Conservation (phyloP, 1,140 invertebrate genomes). For the Semibalanus balanoides region DNA sequence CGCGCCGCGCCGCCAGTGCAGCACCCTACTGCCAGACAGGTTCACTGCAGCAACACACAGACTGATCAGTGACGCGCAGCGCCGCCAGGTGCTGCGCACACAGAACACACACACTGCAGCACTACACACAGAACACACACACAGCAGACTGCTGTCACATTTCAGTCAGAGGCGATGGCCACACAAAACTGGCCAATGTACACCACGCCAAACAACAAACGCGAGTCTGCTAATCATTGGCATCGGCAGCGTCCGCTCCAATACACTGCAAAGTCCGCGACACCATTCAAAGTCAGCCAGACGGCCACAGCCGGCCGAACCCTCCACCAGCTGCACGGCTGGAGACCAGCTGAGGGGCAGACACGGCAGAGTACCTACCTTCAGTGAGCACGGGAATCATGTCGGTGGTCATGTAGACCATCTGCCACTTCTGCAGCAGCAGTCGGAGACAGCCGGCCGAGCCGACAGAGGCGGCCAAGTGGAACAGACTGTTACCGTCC, state of each 20-base stretch:
- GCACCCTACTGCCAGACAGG: not conserved
- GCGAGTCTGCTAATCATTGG: no score
- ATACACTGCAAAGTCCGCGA: no score
- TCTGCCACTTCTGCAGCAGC: constrained; percentile 3
- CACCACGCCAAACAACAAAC: no score
- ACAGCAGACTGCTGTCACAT: no score
- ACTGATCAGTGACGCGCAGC: no score
- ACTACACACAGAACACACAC: not conserved
- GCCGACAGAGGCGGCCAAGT: not conserved
- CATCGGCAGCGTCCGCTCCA: no score
- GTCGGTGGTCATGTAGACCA: constrained; percentile 6
- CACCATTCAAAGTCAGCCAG: no score
- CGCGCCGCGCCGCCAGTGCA: not conserved
- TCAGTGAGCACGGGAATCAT: not conserved
- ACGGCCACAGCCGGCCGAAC: no score
- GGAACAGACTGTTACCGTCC: not conserved
- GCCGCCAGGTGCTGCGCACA: not conserved
- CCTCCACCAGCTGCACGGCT: no score
- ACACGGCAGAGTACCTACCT: not conserved
- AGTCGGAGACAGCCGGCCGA: not conserved
- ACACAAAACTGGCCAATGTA: no score
- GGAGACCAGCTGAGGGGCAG: no score
- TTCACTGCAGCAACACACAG: not conserved
- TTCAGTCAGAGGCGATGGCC: no score
- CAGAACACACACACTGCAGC: not conserved